Evolutionary conservation across 2,113 vertebrate genomes (phyloP), one percentile per base, ranked within the genome.

Genomic region (Phocoena phocoena): DNA sequence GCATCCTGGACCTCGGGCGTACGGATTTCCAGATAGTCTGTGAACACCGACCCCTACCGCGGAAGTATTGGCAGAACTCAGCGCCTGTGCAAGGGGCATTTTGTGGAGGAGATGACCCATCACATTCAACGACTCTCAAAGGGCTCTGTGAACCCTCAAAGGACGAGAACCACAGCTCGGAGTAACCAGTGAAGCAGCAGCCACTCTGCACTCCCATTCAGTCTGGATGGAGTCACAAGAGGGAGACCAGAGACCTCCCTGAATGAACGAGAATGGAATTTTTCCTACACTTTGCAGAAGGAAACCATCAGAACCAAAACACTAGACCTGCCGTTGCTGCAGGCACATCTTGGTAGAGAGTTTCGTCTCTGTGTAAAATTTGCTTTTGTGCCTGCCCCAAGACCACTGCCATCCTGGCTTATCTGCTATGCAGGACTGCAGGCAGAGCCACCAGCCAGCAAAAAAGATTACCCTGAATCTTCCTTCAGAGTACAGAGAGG

Each of bases 401-500:
- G 47, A 36, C 70, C 23, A n/a, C 60, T 10, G 58, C 36, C 0
- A 1, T 3, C 53, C 41, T 20, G 79, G 73, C 36, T 95, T 47
- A 89, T 89, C 92, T 47, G 63, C 74, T 44, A n/a, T 11, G 74
- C 87, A 65, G 82, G 44, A 81, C 20, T 26, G 60, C 65, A 88
- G 91, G 95, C 77, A 18, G 70, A 96, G 84, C 77, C 33, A 38
- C 31, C 28, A 23, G 55, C 88, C 77, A 86, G 79, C 85, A 73
- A 17, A 53, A 55, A 90, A 76, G 81, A 80, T 96, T 65, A 83
- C 77, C 62, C 55, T 11, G 38, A 71, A 70, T 89, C 76, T 89
- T 85, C 36, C 84, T 86, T 91, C 65, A 17, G 77, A 96, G 93
- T 92, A 88, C 91, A 79, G 82, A 86, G 71, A 93, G 67, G 3